Base-by-base conservation (phyloP, 2,113 vertebrate genomes). In the Phyllopteryx taeniolatus region DNA sequence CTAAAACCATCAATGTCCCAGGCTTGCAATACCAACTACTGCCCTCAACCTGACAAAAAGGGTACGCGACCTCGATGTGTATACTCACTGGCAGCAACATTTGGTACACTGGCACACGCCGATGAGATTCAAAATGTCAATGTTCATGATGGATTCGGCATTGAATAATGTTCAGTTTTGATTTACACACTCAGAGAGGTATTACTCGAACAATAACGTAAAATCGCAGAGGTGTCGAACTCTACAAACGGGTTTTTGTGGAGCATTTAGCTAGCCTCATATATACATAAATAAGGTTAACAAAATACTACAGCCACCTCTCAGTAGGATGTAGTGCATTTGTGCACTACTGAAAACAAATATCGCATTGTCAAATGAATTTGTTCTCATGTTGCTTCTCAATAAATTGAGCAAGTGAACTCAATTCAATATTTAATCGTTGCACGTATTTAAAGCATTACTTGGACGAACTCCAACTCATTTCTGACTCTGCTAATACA, bases 1-100 rank as follows among this genome's bases (percentile, higher is more conserved):
- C 87, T 91, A 61, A 94, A 94, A 79, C 95, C 95, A 0, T 15
- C 78, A 1, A 60, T 88, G 74, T 93, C 94, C 33, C 88, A 90
- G 80, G 94, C 94, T 74, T 97, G 96, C 83, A 96, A 94, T 79
- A 95, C 93, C 6, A 91, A 91, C 77, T 96, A 95, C 88, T 97
- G 96, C 77, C 89, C 93, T 6, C 79, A 89, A 6, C 73, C 87
- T 19, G 91, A 92, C 73, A 93, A 92, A 79, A 93, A 90, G 92
- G 94, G 95, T 95, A 87, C 73, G 2, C 4, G 69, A 20, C 1
- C 20, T 19, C 33, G 33, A 44, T 47, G 14, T 35, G 35, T 39
- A 39, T 11, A 19, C 2, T 19, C 39, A 64, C 35, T 64, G 15
- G 8, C 3, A 42, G 33, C 10, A 62, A 12, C 7, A 33, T 31